Evolutionary conservation across 1,140 invertebrate species (phyloP).

Genomic region (Phenacoccus solenopsis): DNA sequence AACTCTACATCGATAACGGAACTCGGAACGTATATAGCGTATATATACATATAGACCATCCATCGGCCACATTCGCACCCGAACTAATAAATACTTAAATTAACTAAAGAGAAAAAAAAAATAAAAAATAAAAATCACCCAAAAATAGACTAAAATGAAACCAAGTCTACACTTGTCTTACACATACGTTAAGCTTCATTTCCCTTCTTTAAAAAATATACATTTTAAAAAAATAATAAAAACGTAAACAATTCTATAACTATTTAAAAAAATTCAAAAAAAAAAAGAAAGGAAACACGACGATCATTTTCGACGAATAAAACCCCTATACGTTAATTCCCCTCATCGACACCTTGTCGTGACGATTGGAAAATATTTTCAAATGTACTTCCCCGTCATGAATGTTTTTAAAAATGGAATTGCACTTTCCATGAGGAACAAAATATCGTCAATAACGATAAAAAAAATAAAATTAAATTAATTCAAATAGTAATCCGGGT

Average conservation of each 20-base stretch:
- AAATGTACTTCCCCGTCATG: neutral
- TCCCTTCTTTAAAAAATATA: neutral
- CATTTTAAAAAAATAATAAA: conserved; percentile 1
- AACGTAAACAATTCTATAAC: neutral
- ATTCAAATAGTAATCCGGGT: conserved; percentile 89
- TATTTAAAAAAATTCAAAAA: neutral
- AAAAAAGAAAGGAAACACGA: neutral
- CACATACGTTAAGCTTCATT: neutral
- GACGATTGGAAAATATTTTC: neutral
- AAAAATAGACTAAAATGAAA: neutral
- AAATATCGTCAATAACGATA: no score
- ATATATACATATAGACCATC: no score
- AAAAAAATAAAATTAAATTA: conserved; percentile 20
- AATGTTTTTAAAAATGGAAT: neutral
- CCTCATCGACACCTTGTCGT: no score
- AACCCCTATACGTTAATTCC: no score
- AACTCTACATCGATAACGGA: no score
- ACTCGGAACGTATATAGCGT: neutral
- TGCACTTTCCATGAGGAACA: neutral
- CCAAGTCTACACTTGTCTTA: neutral
- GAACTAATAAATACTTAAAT: neutral
- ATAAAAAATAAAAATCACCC: neutral
- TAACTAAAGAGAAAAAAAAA: no score
- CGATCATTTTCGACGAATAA: neutral
- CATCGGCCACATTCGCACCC: neutral